Evolutionary conservation across 2,888 invertebrate genomes (phyloP), one percentile per base, ranked within the genome.

Genomic region (Caenorhabditis sp.): DNA sequence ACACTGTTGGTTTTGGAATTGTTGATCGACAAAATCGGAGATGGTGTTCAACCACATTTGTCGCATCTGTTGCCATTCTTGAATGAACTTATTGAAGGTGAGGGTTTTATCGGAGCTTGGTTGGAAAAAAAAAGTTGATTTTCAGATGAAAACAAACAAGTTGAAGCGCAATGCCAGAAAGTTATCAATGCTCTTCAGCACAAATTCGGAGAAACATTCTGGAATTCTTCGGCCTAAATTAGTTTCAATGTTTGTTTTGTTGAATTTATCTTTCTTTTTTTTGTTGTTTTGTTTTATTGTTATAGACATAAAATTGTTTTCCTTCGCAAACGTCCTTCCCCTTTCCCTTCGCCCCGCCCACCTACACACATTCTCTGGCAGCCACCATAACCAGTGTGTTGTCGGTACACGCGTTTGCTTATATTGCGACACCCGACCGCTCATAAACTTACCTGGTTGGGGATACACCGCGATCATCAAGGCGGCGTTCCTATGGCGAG

Each of bases 111-210:
- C 10, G 31, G 14, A 27, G n/a, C n/a, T n/a, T n/a, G n/a, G n/a
- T n/a, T n/a, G 36, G 4, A 37, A 19, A 49, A 53, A 60, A 37
- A 58, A 50, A 58, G 6, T 55, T 24, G 8, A 17, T 55, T 61
- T 81, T 26, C 66, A 81, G 84, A 84, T 63, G 79, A 80, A 37
- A 83, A 84, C 75, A 79, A 78, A 54, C 77, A 82, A 62, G 83
- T 85, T 43, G 79, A 81, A 24, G 80, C 81, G 12, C 83, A 85
- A 63, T 81, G 83, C 59, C 83, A 83, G 50, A 74, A 72, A 55
- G 81, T 84, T 17, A 76, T 85, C 51, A 75, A 76, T 54, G 58
- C 79, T 36, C 73, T 85, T 5, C 82, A 83, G 57, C 67, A 71
- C 57, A 83, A 82, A 61, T 85, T 85, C 53, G 85, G 85, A 27